A percentile compares a stretch with the other conserved stretches of the same genome.
phyloP scores from a whole-genome alignment of 2,113 vertebrate species.

The Myrmecophaga tridactyla region DNA sequence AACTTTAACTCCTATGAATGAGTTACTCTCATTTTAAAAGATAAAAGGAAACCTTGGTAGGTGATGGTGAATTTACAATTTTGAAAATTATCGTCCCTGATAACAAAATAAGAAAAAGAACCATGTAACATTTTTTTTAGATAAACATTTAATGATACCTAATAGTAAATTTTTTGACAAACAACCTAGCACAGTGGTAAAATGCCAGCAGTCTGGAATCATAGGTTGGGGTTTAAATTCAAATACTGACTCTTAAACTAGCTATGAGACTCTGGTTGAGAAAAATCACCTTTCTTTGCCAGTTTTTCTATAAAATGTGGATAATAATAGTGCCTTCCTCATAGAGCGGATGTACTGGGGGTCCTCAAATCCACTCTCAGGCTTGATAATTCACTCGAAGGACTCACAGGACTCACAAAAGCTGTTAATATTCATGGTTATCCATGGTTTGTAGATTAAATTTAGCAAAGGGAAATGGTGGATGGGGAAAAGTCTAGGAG shows the following conservation, averaged over 20 bases:
- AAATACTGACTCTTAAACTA: background rate
- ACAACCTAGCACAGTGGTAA: background rate
- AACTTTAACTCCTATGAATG: background rate
- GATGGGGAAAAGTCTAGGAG: background rate
- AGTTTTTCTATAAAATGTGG: background rate
- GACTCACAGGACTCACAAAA: background rate
- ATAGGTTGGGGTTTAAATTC: background rate
- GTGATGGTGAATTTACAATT: background rate
- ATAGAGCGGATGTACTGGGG: background rate
- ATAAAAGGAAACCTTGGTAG: background rate
- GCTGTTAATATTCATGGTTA: background rate
- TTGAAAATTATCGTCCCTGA: conserved; percentile 32
- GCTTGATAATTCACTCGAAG: background rate
- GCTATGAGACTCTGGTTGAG: background rate
- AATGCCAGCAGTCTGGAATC: background rate
- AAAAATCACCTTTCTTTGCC: background rate
- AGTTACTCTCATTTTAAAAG: background rate
- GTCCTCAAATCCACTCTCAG: background rate
- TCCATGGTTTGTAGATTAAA: background rate
- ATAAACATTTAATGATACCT: background rate
- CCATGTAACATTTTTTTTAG: background rate
- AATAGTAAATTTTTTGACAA: background rate
- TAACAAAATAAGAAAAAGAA: background rate
- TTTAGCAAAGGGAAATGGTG: background rate
- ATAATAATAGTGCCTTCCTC: background rate